Conservation (phyloP, 2,888 invertebrate genomes). For the Cynaeus angustus region DNA sequence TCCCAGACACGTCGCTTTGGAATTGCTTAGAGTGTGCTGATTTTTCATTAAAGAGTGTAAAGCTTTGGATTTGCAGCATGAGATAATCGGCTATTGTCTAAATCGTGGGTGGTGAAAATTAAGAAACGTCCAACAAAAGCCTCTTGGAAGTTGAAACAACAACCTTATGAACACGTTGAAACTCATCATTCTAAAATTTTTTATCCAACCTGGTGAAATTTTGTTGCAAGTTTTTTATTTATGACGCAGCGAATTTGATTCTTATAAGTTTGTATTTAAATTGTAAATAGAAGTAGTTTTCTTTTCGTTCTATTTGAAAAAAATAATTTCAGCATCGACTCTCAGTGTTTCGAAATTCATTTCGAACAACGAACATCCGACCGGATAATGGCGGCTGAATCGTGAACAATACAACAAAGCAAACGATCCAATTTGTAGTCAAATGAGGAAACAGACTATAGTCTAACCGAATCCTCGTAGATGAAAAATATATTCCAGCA, state of each 20-base stretch:
- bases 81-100: too few relatives aligned
- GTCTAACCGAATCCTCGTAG: slow-evolving; percentile 8
- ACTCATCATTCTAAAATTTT: too few relatives aligned
- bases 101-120: too few relatives aligned
- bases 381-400: slow-evolving; percentile 27
- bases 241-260: neutral
- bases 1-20: slow-evolving; percentile 48
- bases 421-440: slow-evolving; percentile 38
- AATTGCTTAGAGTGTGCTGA: slow-evolving; percentile 40
- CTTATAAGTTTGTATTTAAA: neutral
- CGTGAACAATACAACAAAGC: slow-evolving; percentile 36
- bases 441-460: slow-evolving; percentile 29
- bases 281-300: neutral
- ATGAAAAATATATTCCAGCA: slow-evolving; percentile 13
- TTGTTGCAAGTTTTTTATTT: neutral
- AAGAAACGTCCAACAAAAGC: too few relatives aligned
- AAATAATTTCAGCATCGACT: slow-evolving; percentile 5
- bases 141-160: too few relatives aligned
- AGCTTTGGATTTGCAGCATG: too few relatives aligned
- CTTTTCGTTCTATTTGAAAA: too few relatives aligned
- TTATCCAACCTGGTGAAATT: neutral
- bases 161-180: too few relatives aligned
- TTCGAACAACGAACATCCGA: slow-evolving; percentile 20
- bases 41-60: slow-evolving; percentile 47
- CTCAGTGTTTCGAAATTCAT: slow-evolving; percentile 3